Evolutionary conservation across 2,797 vertebrate genomes (phyloP).

Genomic region (Leptatherina wallacei): DNA sequence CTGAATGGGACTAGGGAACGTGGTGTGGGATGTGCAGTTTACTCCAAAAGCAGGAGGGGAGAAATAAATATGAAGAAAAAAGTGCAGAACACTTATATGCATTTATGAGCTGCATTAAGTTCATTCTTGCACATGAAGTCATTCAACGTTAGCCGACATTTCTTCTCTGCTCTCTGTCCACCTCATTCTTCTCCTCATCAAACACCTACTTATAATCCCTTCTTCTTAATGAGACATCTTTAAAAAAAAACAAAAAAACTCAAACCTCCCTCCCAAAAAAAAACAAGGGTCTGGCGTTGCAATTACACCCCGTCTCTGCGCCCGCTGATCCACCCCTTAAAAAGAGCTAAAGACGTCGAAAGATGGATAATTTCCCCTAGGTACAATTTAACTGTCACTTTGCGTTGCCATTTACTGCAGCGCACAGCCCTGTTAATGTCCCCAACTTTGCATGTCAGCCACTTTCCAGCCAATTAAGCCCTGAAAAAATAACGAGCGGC

Average conservation of each 20-base stretch:
- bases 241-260: conserved; percentile 59
- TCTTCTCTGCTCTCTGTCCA: conserved; percentile 37
- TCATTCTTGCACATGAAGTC: not conserved
- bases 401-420: conserved; percentile 97
- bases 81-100: not conserved
- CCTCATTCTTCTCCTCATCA: conserved; percentile 37
- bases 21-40: conserved; percentile 8
- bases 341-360: conserved; percentile 98
- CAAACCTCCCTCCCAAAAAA: conserved; percentile 5
- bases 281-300: conserved; percentile 83
- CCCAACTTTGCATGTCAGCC: conserved; percentile 99
- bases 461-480: conserved; percentile 99
- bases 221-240: conserved; percentile 66
- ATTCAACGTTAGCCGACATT: conserved; percentile 26
- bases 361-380: conserved; percentile 99
- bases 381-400: conserved; percentile 99
- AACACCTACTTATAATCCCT: conserved; percentile 80
- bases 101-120: not conserved
- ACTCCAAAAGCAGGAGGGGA: conserved; percentile 17
- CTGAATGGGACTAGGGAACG: conserved; percentile 7
- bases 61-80: conserved; percentile 13
- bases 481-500: conserved; percentile 89
- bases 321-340: conserved; percentile 55
- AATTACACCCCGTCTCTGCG: conserved; percentile 89
- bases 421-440: conserved; percentile 93